Percentiles rank a stretch among this genome's conserved stretches.
phyloP scores from a whole-genome alignment of 2,888 invertebrate genomes.

The Sympetrum striolatum region DNA sequence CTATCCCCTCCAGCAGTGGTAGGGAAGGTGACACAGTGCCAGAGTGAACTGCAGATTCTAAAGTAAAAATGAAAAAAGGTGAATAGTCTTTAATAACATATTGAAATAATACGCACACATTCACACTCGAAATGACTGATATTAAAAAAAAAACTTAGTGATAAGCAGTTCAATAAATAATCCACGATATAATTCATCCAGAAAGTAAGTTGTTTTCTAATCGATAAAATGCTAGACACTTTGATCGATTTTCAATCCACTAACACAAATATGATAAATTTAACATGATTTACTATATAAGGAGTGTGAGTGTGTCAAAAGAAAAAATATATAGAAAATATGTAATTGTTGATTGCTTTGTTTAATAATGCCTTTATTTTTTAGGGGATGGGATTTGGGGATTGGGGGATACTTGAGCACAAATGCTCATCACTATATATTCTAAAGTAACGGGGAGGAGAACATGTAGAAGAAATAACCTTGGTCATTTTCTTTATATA shows the following conservation, averaged over 20 bases:
- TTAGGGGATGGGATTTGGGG: slow-evolving; percentile 42
- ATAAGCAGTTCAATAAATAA: slow-evolving; percentile 38
- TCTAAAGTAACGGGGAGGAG: slow-evolving; percentile 38
- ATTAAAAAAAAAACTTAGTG: slow-evolving; percentile 22
- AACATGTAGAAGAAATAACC: slow-evolving; percentile 35
- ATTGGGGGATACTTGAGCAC: slow-evolving; percentile 34
- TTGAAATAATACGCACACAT: slow-evolving; percentile 36
- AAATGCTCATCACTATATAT: slow-evolving; percentile 39
- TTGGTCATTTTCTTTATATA: slow-evolving; percentile 43
- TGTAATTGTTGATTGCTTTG: slow-evolving; percentile 44
- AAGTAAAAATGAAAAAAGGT: slow-evolving; percentile 29
- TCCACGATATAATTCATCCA: slow-evolving; percentile 14
- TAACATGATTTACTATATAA: slow-evolving; percentile 39
- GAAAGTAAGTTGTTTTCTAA: slow-evolving; percentile 23
- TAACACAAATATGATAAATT: slow-evolving; percentile 28
- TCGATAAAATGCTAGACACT: neutral
- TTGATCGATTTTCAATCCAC: slow-evolving; percentile 28
- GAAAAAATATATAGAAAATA: slow-evolving; percentile 43
- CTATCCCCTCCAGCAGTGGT: slow-evolving; percentile 30
- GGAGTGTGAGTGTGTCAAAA: slow-evolving; percentile 43
- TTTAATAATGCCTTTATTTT: slow-evolving; percentile 44
- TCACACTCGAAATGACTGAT: slow-evolving; percentile 38
- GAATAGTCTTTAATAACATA: slow-evolving; percentile 41
- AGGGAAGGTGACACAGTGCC: slow-evolving; percentile 42
- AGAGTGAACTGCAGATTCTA: slow-evolving; percentile 42